Evolutionary conservation across 2,888 invertebrate genomes (phyloP).

Genomic region (Caenorhabditis sp.): DNA sequence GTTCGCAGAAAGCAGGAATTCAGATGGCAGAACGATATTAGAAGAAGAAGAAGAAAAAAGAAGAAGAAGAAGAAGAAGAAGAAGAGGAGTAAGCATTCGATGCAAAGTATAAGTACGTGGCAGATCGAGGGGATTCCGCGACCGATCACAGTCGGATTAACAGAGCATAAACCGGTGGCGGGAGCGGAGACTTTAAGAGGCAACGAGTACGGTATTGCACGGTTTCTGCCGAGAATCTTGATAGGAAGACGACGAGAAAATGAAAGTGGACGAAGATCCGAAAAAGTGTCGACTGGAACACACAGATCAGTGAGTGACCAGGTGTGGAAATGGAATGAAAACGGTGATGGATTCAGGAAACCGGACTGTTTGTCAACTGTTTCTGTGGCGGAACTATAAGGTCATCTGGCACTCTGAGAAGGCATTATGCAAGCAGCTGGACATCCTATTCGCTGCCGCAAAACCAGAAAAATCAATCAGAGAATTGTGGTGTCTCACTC

Average conservation of each 20-base stretch:
- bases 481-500: not conserved
- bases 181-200: too few relatives aligned
- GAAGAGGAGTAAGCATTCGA: not conserved
- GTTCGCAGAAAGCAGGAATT: slow-evolving; percentile 10
- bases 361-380: slow-evolving; percentile 1
- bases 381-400: not conserved
- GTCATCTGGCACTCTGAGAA: slow-evolving; percentile 1
- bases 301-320: not conserved
- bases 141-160: not conserved
- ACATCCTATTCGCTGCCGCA: not conserved
- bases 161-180: too few relatives aligned
- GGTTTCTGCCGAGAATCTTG: slow-evolving; percentile 6
- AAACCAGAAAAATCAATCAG: not conserved
- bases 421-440: not conserved
- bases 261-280: not conserved
- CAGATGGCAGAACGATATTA: not conserved
- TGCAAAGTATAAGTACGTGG: not conserved
- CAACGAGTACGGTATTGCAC: too few relatives aligned
- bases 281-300: not conserved
- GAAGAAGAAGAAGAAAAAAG: not conserved
- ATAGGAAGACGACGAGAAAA: slow-evolving; percentile 3
- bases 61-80: not conserved
- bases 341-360: slow-evolving; percentile 2
- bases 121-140: not conserved
- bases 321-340: not conserved